A percentile compares a stretch with the other conserved stretches of the same genome.
phyloP scores from a whole-genome alignment of 2,888 invertebrate genomes.

The Helleia helle region DNA sequence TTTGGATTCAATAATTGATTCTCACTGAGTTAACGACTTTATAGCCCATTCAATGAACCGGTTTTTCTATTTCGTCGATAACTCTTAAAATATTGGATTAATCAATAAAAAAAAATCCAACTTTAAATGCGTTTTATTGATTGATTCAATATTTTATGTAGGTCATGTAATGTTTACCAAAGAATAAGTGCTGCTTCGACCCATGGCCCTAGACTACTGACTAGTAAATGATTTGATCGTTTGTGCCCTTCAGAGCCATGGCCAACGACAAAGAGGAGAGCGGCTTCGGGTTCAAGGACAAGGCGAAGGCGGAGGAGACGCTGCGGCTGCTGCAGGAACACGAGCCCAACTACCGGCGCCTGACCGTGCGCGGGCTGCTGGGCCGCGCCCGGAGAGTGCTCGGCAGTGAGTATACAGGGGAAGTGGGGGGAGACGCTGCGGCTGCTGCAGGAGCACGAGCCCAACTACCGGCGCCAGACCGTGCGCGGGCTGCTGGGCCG shows the following conservation, averaged over 20 bases:
- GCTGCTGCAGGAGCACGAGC: conserved; percentile 76
- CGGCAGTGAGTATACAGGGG: no score
- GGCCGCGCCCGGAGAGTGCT: conserved; percentile 72
- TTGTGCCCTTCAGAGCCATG: conserved; percentile 36
- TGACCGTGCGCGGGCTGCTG: conserved; percentile 75
- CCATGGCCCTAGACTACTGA: no score
- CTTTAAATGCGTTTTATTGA: no score
- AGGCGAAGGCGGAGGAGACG: conserved; percentile 79
- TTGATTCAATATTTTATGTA: no score
- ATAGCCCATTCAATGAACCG: no score
- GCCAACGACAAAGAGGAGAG: conserved; percentile 73
- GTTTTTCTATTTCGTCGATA: no score
- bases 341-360: conserved; percentile 77
- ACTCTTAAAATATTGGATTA: no score
- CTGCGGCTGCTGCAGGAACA: conserved; percentile 76
- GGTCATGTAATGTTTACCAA: no score
- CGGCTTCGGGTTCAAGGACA: conserved; percentile 82
- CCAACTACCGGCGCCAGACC: conserved; percentile 77
- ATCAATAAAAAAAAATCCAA: no score
- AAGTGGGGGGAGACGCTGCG: conserved; percentile 80
- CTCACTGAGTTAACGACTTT: no score
- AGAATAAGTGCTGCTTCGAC: no score
- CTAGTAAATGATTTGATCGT: background rate
- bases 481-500: conserved; percentile 74
- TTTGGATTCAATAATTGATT: no score